phyloP scores from a whole-genome alignment of 1,140 invertebrate species.

The Parasteatoda tepidariorum region DNA sequence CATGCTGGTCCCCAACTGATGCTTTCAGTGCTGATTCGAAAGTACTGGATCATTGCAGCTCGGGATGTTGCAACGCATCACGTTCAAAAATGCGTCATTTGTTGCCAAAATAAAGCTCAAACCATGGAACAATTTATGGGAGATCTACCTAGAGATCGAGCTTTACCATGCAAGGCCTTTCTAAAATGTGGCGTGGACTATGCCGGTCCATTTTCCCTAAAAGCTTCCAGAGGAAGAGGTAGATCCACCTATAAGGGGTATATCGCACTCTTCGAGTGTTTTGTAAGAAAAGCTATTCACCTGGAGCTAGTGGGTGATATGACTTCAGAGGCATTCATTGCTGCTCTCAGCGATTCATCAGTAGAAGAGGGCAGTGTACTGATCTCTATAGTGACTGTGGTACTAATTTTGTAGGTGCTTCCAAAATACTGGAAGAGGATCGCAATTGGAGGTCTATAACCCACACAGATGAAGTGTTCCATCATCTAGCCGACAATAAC shows the following conservation, averaged over 20 bases:
- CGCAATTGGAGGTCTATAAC: no score
- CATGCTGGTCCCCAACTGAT: background rate
- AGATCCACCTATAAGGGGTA: constrained; percentile 67
- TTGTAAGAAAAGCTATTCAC: constrained; percentile 1
- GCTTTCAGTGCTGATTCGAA: background rate
- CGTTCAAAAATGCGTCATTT: background rate
- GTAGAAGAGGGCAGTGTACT: no score
- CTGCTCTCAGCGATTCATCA: no score
- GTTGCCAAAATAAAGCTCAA: background rate
- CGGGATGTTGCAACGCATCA: background rate
- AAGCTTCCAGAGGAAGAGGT: constrained; percentile 2
- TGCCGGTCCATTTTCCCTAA: background rate
- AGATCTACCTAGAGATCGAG: background rate
- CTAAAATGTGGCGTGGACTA: background rate
- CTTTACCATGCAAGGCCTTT: no score
- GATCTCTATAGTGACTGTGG: no score
- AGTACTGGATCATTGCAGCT: background rate
- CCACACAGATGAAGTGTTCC: no score
- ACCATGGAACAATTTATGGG: background rate
- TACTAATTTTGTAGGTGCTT: no score
- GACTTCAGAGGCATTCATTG: no score
- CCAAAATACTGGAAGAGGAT: no score
- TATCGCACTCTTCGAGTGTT: constrained; percentile 2
- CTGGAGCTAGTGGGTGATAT: no score
- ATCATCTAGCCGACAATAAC: no score